Evolutionary conservation across 1,140 invertebrate genomes (phyloP).

Genomic region (Charaxes varanes): DNA sequence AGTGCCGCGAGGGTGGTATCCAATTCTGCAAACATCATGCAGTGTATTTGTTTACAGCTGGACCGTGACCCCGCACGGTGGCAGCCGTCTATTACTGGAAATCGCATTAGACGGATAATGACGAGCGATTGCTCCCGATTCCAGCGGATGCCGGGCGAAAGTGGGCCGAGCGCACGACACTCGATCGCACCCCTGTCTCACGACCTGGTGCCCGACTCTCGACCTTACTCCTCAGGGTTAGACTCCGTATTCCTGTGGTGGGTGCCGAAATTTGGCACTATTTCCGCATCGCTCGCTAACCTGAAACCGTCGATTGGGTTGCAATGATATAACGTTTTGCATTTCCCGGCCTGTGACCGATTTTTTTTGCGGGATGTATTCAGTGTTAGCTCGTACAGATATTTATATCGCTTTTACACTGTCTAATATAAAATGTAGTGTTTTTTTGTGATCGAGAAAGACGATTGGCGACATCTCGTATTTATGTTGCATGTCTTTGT

Average conservation of each 20-base stretch:
- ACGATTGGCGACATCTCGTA: no score
- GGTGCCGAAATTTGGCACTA: constrained; percentile 14
- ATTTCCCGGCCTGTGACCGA: constrained; percentile 19
- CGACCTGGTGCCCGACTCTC: constrained; percentile 1
- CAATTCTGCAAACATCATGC: no score
- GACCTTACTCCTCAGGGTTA: constrained; percentile 5
- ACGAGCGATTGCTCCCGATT: constrained; percentile 41
- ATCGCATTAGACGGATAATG: constrained; percentile 52
- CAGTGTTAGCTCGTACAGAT: no score
- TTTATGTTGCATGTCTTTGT: no score
- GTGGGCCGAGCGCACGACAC: constrained; percentile 35
- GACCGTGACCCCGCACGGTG: neutral
- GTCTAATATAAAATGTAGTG: no score
- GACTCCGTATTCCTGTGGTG: constrained; percentile 2
- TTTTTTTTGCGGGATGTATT: constrained; percentile 15
- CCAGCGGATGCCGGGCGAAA: constrained; percentile 49
- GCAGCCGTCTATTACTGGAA: constrained; percentile 28
- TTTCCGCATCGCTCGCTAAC: constrained; percentile 16
- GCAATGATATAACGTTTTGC: constrained; percentile 32
- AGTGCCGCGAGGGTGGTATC: no score
- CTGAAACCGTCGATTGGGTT: constrained; percentile 22
- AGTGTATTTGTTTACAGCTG: no score
- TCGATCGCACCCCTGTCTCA: constrained; percentile 25
- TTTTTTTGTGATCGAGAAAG: no score
- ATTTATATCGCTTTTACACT: no score